Evolutionary conservation across 2,797 vertebrate genomes (phyloP).

Genomic region (Neopelma chrysocephalum): DNA sequence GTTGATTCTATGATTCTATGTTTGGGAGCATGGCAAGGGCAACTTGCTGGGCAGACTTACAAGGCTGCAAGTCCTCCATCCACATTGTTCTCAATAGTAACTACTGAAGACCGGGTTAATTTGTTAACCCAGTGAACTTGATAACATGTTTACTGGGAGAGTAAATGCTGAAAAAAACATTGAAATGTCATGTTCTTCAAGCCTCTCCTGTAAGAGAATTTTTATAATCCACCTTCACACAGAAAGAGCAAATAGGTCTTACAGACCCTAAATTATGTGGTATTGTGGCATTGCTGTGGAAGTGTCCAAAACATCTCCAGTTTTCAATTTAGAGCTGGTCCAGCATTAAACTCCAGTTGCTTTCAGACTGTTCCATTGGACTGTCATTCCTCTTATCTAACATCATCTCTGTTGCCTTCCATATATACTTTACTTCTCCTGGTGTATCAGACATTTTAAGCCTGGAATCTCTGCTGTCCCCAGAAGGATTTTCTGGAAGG

Average conservation of each 20-base stretch:
- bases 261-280: neutral
- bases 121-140: neutral
- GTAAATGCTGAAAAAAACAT: accelerated
- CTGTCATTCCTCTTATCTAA: neutral
- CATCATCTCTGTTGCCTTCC: neutral
- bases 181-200: neutral
- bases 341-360: neutral
- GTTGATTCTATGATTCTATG: too few species aligned
- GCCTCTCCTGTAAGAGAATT: neutral
- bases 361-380: neutral
- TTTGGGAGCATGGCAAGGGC: neutral
- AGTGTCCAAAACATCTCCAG: neutral
- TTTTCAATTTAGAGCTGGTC: neutral
- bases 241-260: neutral
- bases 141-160: neutral
- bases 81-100: neutral
- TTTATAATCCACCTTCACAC: neutral
- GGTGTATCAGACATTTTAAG: neutral
- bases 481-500: neutral
- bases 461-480: neutral
- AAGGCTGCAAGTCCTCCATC: neutral
- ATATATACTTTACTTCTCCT: neutral
- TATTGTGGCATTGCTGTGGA: accelerated
- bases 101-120: neutral
- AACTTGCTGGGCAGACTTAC: neutral